phyloP scores from a whole-genome alignment of 2,797 vertebrate species.

The Anguilla obscura region DNA sequence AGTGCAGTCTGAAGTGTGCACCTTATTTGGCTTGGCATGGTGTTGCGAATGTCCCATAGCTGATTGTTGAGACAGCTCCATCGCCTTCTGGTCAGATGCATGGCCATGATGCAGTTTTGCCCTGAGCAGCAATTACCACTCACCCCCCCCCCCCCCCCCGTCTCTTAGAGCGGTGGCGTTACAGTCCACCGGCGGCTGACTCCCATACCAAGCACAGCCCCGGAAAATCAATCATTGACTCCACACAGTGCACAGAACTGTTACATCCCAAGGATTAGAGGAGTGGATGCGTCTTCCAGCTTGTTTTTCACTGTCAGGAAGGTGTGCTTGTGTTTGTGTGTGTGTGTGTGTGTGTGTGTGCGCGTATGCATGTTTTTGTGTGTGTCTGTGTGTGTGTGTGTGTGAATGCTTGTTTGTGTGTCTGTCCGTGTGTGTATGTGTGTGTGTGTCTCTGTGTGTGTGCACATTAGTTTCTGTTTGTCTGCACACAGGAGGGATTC shows the following conservation, averaged over 20 bases:
- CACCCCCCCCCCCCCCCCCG: neutral
- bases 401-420: neutral
- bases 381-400: neutral
- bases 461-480: neutral
- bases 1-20: slow-evolving; percentile 29
- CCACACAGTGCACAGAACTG: slow-evolving; percentile 70
- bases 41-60: slow-evolving; percentile 22
- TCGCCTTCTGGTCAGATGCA: slow-evolving; percentile 41
- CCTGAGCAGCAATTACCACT: slow-evolving; percentile 36
- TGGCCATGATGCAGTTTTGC: slow-evolving; percentile 42
- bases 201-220: slow-evolving; percentile 28
- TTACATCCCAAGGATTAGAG: slow-evolving; percentile 69
- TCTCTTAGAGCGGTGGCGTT: slow-evolving; percentile 50
- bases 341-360: neutral
- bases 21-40: neutral
- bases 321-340: neutral
- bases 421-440: neutral
- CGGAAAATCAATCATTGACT: slow-evolving; percentile 67
- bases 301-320: neutral
- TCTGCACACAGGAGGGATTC: neutral
- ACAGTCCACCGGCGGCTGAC: slow-evolving; percentile 49
- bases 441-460: neutral
- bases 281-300: slow-evolving; percentile 58
- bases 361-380: neutral
- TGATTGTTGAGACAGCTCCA: slow-evolving; percentile 49